Base-by-base conservation (phyloP, 2,888 invertebrate species). In the Polydrusus tereticollis region DNA sequence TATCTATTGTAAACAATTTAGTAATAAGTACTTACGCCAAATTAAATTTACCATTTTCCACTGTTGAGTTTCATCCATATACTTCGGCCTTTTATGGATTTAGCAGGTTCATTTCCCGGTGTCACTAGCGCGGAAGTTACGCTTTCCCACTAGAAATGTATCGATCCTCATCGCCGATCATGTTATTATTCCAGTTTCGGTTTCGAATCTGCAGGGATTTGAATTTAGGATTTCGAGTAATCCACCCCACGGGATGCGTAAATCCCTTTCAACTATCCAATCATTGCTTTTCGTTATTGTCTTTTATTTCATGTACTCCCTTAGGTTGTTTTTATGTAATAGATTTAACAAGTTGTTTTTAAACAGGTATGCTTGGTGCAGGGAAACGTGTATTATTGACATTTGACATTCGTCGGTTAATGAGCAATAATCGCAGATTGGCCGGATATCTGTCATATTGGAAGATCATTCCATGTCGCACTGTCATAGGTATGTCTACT, bases 181-280 rank as follows among this genome's bases (percentile, higher is more conserved):
- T 50, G 74, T 74, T 74, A 74, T 74, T 71, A 74, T 74, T 71
- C 68, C 71, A 68, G 71, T 72, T 72, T 71, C 68, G 71, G 71
- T 69, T 72, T 68, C 73, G 63, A 69, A 73, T 75, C 75, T 63
- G 70, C 60, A 55, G 72, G 76, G 76, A 76, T 75, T 76, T 72
- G 73, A 72, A 74, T 75, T 72, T 67, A 72, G 75, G 76, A 75
- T 76, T 76, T 76, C 71, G 45, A 62, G 67, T 76, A 75, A 76
- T 76, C 76, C 73, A 73, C 73, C 73, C 73, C 73, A 50, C 23
- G 73, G 69, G 73, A 73, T 59, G 73, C 65, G 69, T 65, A 60
- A 73, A 73, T 69, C 73, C 73, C 69, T 65, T 60, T 65, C 69
- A 60, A 73, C 73, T 73, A 69, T 73, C 73, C 73, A 73, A 73